A percentile compares a stretch with the other conserved stretches of the same genome.
These are phyloP conservation scores for Galleria mellonella DNA, from an alignment of 1,140 invertebrate genomes.

Conservation along the genomic window DNA sequence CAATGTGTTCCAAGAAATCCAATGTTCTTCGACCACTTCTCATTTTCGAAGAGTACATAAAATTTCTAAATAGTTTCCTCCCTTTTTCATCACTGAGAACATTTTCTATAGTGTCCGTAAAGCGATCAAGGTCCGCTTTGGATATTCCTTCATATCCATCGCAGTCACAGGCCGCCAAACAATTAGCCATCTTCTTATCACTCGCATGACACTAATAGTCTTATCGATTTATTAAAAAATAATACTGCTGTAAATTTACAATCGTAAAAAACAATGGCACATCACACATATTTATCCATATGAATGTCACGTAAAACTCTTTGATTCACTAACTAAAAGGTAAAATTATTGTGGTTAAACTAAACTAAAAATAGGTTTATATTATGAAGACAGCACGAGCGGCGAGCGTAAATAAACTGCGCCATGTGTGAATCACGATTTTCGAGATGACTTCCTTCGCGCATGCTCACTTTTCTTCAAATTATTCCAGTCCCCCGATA, in stretches of 20 bases:
- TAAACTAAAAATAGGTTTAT: slow-evolving; percentile 51
- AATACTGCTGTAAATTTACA: no score
- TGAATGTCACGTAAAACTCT: no score
- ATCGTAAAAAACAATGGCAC: no score
- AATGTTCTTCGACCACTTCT: slow-evolving; percentile 46
- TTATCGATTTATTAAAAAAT: slow-evolving; percentile 37
- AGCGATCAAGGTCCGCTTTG: slow-evolving; percentile 66
- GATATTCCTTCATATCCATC: slow-evolving; percentile 57
- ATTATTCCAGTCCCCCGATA: background rate
- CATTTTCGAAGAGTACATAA: slow-evolving; percentile 61
- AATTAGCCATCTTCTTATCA: slow-evolving; percentile 62
- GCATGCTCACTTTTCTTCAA: slow-evolving; percentile 22
- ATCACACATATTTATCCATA: no score
- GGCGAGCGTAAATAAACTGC: slow-evolving; percentile 45
- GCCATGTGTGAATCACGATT: slow-evolving; percentile 22
- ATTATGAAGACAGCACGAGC: background rate
- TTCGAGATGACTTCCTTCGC: slow-evolving; percentile 16
- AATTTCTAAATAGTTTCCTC: slow-evolving; percentile 58
- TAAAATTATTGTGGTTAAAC: slow-evolving; percentile 51
- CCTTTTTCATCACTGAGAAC: slow-evolving; percentile 66
- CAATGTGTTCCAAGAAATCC: slow-evolving; percentile 60
- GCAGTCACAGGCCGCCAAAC: slow-evolving; percentile 64
- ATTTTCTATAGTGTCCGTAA: slow-evolving; percentile 70
- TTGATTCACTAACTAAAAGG: slow-evolving; percentile 31
- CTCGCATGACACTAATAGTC: slow-evolving; percentile 30